Base-by-base conservation (phyloP, 2,797 vertebrate species). In the Anableps anableps region DNA sequence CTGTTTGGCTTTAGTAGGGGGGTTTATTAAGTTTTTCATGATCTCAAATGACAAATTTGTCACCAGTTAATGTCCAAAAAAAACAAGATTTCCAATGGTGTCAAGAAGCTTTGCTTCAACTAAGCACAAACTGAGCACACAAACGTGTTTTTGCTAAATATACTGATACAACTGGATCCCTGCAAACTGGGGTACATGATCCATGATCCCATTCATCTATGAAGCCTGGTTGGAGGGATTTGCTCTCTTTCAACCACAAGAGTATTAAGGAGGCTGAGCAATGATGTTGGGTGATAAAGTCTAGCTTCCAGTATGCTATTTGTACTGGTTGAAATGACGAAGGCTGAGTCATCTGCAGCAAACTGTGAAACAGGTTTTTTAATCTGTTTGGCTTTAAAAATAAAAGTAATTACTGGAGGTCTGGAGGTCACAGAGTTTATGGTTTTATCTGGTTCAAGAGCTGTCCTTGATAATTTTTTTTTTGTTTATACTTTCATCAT, bases 141-240 rank as follows among this genome's bases (percentile, higher is more conserved):
- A 58, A 26, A 58, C 0, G 8, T 10, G 11, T 4, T 29, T 29
- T 58, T 14, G 9, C 48, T 19, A 50, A 50, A 16, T 50, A 10
- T 21, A 19, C 45, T 26, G 11, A 55, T 68, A 31, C 38, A 74
- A 53, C 31, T 45, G n/a, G 55, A 62, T 51, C 3, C 55, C n/a
- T 29, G 6, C 38, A 80, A 71, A 72, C 51, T 70, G 31, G n/a
- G n/a, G n/a, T n/a, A n/a, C n/a, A n/a, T n/a, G n/a, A n/a, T n/a
- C n/a, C n/a, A n/a, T n/a, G n/a, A n/a, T n/a, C n/a, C n/a, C n/a
- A n/a, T n/a, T n/a, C n/a, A n/a, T n/a, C n/a, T n/a, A n/a, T 58
- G 9, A 48, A 80, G 31, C 34, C 34, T 51, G 66, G 72, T 74
- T 85, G 51, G 16, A 36, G 64, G 76, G 77, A 84, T 88, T 78